Percentiles rank a stretch among this genome's conserved stretches.
Conservation (phyloP, 2,113 vertebrate genomes). For the Haplotaxodon microlepis region DNA sequence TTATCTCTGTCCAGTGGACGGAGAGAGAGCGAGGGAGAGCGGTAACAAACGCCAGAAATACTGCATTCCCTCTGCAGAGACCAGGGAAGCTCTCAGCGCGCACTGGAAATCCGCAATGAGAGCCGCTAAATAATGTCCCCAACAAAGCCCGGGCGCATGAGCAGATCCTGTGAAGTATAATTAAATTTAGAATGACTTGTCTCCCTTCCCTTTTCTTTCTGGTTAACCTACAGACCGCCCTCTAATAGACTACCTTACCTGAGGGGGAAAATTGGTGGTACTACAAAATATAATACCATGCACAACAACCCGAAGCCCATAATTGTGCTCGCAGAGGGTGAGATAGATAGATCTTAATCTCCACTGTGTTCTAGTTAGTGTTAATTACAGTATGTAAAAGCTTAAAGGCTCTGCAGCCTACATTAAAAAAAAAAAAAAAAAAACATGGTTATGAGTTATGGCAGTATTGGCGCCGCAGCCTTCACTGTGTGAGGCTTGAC, state of each 20-base stretch:
- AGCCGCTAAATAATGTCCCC: slow-evolving; percentile 14
- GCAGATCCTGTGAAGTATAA: not conserved
- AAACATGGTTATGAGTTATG: slow-evolving; percentile 7
- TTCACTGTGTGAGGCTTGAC: not conserved
- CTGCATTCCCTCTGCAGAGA: slow-evolving; percentile 62
- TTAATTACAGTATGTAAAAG: not conserved
- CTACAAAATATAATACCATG: not conserved
- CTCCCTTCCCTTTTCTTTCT: not conserved
- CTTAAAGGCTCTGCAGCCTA: not conserved
- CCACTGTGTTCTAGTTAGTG: not conserved
- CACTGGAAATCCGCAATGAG: slow-evolving; percentile 25
- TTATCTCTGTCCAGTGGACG: slow-evolving; percentile 63
- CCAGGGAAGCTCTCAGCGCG: slow-evolving; percentile 17
- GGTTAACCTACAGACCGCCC: not conserved
- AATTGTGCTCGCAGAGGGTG: not conserved
- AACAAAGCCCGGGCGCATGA: not conserved
- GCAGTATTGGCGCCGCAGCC: not conserved
- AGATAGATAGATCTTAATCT: not conserved
- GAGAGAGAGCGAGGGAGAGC: slow-evolving; percentile 4
- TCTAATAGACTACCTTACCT: not conserved
- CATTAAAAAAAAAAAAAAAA: not conserved
- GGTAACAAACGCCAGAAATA: slow-evolving; percentile 37
- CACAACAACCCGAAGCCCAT: not conserved
- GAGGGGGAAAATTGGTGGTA: not conserved
- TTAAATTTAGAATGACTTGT: not conserved